Percentiles rank a stretch among this genome's conserved stretches.
Evolutionary conservation across 1,140 invertebrate species (phyloP).

Genomic region (Drosophila pandora): DNA sequence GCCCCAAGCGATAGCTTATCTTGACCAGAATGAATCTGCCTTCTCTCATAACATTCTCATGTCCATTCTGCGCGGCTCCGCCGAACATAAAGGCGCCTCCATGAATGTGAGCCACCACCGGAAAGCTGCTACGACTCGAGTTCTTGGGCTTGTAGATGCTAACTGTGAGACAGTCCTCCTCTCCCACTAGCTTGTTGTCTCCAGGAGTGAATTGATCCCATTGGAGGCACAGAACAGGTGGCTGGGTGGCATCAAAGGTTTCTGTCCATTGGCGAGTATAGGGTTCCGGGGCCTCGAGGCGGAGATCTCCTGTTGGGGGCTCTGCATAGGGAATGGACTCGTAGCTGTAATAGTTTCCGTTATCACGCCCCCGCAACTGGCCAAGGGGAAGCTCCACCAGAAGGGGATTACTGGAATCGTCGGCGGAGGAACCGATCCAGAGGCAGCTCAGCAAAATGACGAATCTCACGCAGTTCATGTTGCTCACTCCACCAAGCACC

Average conservation of each 20-base stretch:
- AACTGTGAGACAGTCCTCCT: conserved; percentile 82
- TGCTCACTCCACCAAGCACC: conserved; percentile 16
- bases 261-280: conserved; percentile 41
- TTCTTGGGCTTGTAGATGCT: conserved; percentile 80
- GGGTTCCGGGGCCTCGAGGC: conserved; percentile 70
- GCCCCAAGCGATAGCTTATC: conserved; percentile 87
- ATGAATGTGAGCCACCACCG: conserved; percentile 85
- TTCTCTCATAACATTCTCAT: conserved; percentile 86
- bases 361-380: conserved; percentile 84
- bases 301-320: conserved; percentile 82
- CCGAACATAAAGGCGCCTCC: conserved; percentile 85
- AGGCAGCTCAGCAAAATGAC: conserved; percentile 15
- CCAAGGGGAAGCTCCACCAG: conserved; percentile 73
- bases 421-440: conserved; percentile 12
- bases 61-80: conserved; percentile 83
- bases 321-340: conserved; percentile 84
- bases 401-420: conserved; percentile 19
- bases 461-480: conserved; percentile 20
- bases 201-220: conserved; percentile 54
- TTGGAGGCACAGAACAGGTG: conserved; percentile 51
- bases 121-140: conserved; percentile 44
- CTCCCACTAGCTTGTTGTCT: conserved; percentile 51
- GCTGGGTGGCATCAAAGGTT: conserved; percentile 50
- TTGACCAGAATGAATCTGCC: conserved; percentile 86
- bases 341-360: conserved; percentile 83